Evolutionary conservation across 2,113 vertebrate genomes (phyloP).

Genomic region (Mastomys natalensis): DNA sequence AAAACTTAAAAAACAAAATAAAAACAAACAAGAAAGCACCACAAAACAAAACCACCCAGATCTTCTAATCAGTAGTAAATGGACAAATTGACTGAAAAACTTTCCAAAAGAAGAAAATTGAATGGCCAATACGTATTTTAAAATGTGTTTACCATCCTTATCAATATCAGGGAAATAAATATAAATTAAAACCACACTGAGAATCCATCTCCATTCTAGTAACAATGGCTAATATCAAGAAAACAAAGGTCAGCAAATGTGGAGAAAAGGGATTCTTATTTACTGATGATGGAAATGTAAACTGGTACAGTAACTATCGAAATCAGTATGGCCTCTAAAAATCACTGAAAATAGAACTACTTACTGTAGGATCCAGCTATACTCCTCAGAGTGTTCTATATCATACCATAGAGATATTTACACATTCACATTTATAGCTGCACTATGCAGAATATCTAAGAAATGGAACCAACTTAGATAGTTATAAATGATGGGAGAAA

Average conservation of each 20-base stretch:
- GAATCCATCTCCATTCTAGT: neutral
- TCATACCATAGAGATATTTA: neutral
- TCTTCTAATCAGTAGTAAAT: neutral
- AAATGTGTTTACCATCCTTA: neutral
- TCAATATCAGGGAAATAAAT: neutral
- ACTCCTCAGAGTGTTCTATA: neutral
- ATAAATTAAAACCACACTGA: neutral
- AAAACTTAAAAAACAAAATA: neutral
- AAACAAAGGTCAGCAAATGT: neutral
- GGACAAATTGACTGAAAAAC: neutral
- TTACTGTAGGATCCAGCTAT: neutral
- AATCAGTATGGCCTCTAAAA: neutral
- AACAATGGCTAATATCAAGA: neutral
- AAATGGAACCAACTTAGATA: neutral
- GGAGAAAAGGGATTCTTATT: neutral
- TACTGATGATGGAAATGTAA: neutral
- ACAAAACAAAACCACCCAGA: neutral
- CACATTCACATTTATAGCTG: neutral
- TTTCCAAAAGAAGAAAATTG: neutral
- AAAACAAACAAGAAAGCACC: neutral
- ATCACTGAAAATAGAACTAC: neutral
- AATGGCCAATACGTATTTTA: neutral
- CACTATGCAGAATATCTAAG: neutral
- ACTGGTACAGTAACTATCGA: no score
- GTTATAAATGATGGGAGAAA: neutral